Evolutionary conservation across 2,113 vertebrate genomes (phyloP), one percentile per base, ranked within the genome.

Genomic region (Gavia stellata): DNA sequence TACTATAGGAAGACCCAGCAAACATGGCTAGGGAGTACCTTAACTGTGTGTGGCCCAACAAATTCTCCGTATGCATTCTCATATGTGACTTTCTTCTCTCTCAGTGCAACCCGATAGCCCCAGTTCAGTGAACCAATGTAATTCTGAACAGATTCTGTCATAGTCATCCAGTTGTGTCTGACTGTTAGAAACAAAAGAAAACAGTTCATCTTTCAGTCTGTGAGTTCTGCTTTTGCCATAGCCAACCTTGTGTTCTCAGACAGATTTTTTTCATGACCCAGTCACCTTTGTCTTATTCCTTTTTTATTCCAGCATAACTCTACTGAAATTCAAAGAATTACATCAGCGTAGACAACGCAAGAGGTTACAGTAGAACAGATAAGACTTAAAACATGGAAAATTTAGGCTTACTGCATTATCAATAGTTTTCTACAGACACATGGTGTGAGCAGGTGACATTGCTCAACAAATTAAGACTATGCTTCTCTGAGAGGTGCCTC

Each of bases 11-110:
- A 88, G 71, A 82, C 34, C 25, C 20, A 66, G 44, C 26, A 28
- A 55, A 28, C 61, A 17, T 2, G 11, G 36, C 10, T n/a, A 49
- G 65, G 45, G 24, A 70, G 17, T 98, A 99, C 99, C 98, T 98
- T 98, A 58, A 99, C 87, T 63, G 93, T 98, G 80, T 99, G 98
- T 17, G 98, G 97, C 10, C 95, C 98, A 3, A 98, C 93, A 75
- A 99, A 98, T 81, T 98, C 97, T 86, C 98, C 98, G 0, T 97
- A 98, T 1, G 98, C 98, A 4, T 98, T 98, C 90, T 99, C 98
- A 63, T 98, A 98, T 0, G 96, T 96, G 45, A 98, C 98, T 4
- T 97, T 98, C 5, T 95, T 98, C 81, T 98, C 98, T 83, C 97
- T 96, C 71, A 99, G 97, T 4, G 98, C 81, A 18, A 98, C 97